Evolutionary conservation across 2,113 vertebrate genomes (phyloP).

Genomic region (Tyto alba): DNA sequence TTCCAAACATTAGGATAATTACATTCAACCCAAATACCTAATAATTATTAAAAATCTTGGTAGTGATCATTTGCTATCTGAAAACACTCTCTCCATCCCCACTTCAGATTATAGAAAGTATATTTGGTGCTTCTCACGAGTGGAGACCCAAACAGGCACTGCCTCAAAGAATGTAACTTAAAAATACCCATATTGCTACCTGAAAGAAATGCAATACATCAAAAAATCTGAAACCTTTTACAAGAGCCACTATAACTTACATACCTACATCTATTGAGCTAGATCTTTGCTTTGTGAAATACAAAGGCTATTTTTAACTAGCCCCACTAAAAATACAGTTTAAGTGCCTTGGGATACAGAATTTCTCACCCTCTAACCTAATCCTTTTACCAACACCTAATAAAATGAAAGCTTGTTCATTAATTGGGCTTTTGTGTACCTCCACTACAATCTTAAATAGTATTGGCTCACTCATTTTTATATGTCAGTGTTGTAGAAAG

Average conservation of each 20-base stretch:
- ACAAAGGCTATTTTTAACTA: neutral
- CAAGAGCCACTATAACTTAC: neutral
- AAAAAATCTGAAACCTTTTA: neutral
- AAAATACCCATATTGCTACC: neutral
- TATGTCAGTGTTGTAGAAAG: neutral
- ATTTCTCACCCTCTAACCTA: neutral
- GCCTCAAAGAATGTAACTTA: neutral
- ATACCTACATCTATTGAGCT: neutral
- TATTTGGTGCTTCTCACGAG: neutral
- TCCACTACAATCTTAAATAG: neutral
- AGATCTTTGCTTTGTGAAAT: neutral
- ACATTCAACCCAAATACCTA: neutral
- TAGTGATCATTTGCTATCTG: neutral
- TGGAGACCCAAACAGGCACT: neutral
- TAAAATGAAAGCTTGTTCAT: neutral
- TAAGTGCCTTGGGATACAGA: neutral
- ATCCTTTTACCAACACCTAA: neutral
- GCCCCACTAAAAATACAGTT: neutral
- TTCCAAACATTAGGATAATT: neutral
- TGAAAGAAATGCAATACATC: neutral
- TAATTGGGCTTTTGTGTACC: neutral
- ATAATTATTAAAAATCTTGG: neutral
- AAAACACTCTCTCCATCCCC: neutral
- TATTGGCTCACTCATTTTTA: neutral
- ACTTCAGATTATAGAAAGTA: neutral